Conservation (phyloP, 2,113 vertebrate species). For the Cygnus atratus region DNA sequence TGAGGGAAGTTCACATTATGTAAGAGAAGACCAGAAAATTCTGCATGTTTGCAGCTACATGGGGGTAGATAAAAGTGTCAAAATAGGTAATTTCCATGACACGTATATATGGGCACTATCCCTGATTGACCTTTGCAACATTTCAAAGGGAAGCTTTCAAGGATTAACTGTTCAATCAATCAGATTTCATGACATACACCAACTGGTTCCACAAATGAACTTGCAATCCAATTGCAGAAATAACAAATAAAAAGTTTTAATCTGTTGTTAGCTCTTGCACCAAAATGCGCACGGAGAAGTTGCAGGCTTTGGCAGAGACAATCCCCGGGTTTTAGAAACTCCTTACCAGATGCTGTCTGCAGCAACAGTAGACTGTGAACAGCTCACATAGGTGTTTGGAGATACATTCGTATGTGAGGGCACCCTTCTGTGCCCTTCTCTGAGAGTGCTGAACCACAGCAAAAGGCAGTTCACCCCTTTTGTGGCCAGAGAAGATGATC, state of each 20-base stretch:
- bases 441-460: background rate
- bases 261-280: background rate
- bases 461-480: background rate
- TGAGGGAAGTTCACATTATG: accelerated
- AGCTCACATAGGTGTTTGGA: background rate
- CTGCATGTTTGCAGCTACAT: background rate
- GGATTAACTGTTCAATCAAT: constrained; percentile 69
- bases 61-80: background rate
- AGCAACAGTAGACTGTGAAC: background rate
- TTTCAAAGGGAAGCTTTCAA: constrained; percentile 55
- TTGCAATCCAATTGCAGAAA: constrained; percentile 26
- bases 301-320: background rate
- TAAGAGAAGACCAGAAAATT: background rate
- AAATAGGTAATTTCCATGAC: constrained; percentile 43
- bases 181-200: constrained; percentile 42
- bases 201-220: constrained; percentile 44
- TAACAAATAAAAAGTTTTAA: background rate
- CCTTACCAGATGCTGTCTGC: background rate
- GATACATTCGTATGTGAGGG: background rate
- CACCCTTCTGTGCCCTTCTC: accelerated
- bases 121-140: constrained; percentile 53
- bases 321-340: background rate
- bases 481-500: background rate
- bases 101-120: background rate
- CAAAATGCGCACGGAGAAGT: background rate